Conservation (phyloP, 1,140 invertebrate genomes). For the Papilio xuthus region DNA sequence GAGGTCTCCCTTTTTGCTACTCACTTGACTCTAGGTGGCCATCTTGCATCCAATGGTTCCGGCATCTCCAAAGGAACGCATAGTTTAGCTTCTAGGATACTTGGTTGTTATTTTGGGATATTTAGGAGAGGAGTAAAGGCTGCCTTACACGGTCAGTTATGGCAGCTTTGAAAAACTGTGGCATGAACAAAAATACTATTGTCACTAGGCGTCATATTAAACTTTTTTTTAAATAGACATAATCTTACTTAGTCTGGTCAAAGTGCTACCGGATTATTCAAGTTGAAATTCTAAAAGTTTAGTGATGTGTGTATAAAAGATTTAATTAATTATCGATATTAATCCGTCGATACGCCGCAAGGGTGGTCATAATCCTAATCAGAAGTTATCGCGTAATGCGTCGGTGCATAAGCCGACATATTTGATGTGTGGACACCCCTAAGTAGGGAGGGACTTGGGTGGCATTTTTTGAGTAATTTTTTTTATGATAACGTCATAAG, state of each 20-base stretch:
- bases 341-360: constrained; percentile 7
- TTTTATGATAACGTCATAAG: not conserved
- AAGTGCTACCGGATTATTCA: not conserved
- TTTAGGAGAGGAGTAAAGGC: too few species aligned
- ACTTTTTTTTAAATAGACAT: not conserved
- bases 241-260: not conserved
- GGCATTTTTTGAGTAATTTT: constrained; percentile 9
- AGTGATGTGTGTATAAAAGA: constrained; percentile 32
- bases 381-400: constrained; percentile 29
- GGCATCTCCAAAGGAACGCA: too few species aligned
- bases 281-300: constrained; percentile 6
- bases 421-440: constrained; percentile 39
- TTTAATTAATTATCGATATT: constrained; percentile 36
- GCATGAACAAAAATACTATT: too few species aligned
- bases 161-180: too few species aligned
- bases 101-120: too few species aligned
- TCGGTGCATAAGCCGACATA: constrained; percentile 39
- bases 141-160: too few species aligned
- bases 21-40: too few species aligned
- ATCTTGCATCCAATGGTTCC: too few species aligned
- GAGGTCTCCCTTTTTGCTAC: too few species aligned
- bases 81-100: too few species aligned
- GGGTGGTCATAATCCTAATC: constrained; percentile 32
- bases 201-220: too few species aligned
- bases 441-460: constrained; percentile 38